These are phyloP conservation scores for Ptilonorhynchus violaceus DNA, from an alignment of 2,113 vertebrate species.

Conservation along the genomic window DNA sequence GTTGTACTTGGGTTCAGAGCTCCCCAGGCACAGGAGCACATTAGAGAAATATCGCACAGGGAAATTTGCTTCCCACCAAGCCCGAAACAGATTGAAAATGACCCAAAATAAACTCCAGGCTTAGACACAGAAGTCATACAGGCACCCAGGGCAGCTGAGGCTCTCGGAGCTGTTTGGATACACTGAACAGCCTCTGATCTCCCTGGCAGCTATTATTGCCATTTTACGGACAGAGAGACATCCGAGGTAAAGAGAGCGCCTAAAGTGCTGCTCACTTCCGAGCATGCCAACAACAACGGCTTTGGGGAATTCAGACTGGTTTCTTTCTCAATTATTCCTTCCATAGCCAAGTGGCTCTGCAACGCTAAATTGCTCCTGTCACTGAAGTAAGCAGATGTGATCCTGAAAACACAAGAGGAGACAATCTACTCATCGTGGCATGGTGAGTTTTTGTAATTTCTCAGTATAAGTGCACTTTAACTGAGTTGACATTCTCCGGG, in stretches of 20 bases:
- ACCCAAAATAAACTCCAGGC: background rate
- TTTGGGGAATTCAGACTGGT: slow-evolving; percentile 10
- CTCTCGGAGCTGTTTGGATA: background rate
- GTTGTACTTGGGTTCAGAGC: background rate
- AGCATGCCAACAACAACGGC: background rate
- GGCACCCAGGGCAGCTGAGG: background rate
- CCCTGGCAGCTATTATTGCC: background rate
- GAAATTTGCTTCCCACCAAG: background rate
- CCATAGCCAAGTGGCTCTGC: background rate
- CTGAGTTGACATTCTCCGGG: background rate
- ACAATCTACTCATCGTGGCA: background rate
- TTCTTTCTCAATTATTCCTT: slow-evolving; percentile 10
- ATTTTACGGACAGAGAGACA: background rate
- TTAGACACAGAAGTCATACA: background rate
- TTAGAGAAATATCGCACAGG: background rate
- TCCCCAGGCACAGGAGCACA: fast-evolving
- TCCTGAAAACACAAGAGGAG: background rate
- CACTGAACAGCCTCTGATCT: background rate
- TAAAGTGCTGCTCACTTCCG: background rate
- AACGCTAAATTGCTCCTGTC: background rate
- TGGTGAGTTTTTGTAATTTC: background rate
- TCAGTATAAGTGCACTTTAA: slow-evolving; percentile 11
- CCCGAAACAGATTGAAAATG: background rate
- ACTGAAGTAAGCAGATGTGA: slow-evolving; percentile 8
- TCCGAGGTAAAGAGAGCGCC: background rate